Percentiles rank a stretch among this genome's conserved stretches.
Evolutionary conservation across 2,888 invertebrate genomes (phyloP).

Genomic region (Cephalotes varians): DNA sequence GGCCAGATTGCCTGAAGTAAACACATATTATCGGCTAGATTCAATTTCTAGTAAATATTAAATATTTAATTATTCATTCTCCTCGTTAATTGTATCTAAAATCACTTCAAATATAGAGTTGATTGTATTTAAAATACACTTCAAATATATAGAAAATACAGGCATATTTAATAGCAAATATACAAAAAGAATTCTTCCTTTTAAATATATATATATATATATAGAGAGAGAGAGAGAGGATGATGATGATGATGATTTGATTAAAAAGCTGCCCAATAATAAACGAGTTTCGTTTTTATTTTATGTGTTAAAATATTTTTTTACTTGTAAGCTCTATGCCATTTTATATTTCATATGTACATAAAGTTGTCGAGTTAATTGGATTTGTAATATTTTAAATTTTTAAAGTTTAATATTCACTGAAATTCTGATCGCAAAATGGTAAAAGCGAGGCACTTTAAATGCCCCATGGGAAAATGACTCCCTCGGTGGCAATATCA

Average conservation of each 20-base stretch:
- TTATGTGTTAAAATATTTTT: background rate
- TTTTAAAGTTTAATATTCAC: constrained; percentile 12
- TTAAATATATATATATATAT: no score
- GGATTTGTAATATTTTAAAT: constrained; percentile 21
- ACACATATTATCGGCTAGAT: background rate
- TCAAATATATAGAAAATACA: background rate
- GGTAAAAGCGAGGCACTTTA: constrained; percentile 17
- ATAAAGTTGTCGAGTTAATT: constrained; percentile 16
- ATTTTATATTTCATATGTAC: constrained; percentile 14
- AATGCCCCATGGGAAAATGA: constrained; percentile 38
- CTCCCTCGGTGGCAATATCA: background rate
- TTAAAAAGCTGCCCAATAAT: background rate
- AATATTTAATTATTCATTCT: constrained; percentile 25
- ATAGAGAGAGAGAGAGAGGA: no score
- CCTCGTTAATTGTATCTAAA: background rate
- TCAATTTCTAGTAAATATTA: constrained; percentile 27
- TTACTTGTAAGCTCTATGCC: background rate
- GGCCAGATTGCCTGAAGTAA: constrained; percentile 9
- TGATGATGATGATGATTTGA: constrained; percentile 2
- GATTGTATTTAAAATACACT: background rate
- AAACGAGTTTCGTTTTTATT: background rate
- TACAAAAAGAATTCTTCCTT: background rate
- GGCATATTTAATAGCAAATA: background rate
- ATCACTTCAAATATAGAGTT: background rate
- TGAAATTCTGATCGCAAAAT: constrained; percentile 36